A percentile compares a stretch with the other conserved stretches of the same genome.
phyloP scores from a whole-genome alignment of 2,888 invertebrate genomes.

The Pyrgus malvae region DNA sequence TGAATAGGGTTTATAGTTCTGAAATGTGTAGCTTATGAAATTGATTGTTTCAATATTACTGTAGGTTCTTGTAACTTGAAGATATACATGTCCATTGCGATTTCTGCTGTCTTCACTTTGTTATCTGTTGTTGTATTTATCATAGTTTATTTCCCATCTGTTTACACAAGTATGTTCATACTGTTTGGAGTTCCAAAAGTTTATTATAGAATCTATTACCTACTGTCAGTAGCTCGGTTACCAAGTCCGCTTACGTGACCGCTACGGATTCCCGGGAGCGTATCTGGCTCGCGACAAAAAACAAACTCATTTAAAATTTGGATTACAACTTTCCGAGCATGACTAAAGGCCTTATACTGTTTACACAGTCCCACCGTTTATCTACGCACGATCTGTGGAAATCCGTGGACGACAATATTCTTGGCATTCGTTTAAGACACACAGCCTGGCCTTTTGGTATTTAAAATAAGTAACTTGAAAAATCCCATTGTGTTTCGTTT shows the following conservation, averaged over 20 bases:
- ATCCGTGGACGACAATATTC: conserved; percentile 41
- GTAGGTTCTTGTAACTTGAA: not conserved
- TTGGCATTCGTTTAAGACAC: conserved; percentile 19
- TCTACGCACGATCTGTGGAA: conserved; percentile 71
- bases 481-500: not conserved
- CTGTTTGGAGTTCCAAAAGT: not conserved
- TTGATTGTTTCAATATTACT: not conserved
- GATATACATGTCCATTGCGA: not conserved
- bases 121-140: not conserved
- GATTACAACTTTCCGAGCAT: conserved; percentile 61
- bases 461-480: not conserved
- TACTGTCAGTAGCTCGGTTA: conserved; percentile 31
- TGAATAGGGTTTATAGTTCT: not conserved
- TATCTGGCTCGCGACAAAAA: conserved; percentile 61
- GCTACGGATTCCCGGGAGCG: conserved; percentile 47
- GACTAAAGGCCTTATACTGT: conserved; percentile 63
- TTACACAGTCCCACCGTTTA: conserved; percentile 65
- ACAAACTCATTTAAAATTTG: conserved; percentile 73
- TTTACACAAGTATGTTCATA: not conserved
- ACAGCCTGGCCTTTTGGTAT: not conserved
- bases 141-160: not conserved
- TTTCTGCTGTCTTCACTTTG: not conserved
- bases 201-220: conserved; percentile 14
- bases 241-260: conserved; percentile 49
- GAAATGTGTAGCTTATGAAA: not conserved